phyloP scores from a whole-genome alignment of 2,113 vertebrate species.

The Camelus bactrianus region DNA sequence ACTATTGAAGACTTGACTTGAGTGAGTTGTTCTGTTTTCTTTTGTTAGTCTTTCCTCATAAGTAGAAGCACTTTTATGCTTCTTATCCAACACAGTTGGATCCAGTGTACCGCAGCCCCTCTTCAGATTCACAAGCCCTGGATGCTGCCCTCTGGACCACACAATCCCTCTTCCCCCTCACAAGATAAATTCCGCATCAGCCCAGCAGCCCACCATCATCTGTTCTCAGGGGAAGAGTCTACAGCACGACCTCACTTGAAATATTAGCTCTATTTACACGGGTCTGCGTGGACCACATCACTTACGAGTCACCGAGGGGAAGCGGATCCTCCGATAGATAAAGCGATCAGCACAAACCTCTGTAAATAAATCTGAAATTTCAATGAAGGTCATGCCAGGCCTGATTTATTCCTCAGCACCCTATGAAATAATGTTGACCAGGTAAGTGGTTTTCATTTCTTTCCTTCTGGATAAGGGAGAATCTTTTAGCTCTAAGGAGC shows the following conservation, averaged over 20 bases:
- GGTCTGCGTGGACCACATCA: conserved; percentile 87
- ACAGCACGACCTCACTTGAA: conserved; percentile 89
- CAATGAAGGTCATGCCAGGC: conserved; percentile 87
- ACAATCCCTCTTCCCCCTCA: conserved; percentile 85
- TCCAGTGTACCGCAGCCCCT: conserved; percentile 67
- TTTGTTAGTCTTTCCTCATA: conserved; percentile 28
- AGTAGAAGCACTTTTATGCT: conserved; percentile 53
- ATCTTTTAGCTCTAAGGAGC: conserved; percentile 62
- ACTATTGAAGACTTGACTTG: conserved; percentile 48
- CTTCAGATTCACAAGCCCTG: conserved; percentile 80
- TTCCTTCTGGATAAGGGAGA: conserved; percentile 63
- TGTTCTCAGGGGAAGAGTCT: conserved; percentile 86
- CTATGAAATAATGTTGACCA: conserved; percentile 89
- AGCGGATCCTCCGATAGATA: conserved; percentile 87
- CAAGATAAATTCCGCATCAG: conserved; percentile 86
- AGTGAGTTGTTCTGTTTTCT: conserved; percentile 46
- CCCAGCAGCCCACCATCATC: conserved; percentile 85
- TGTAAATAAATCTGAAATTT: conserved; percentile 92
- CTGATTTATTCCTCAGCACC: conserved; percentile 87
- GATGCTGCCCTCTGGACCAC: conserved; percentile 82
- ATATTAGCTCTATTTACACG: conserved; percentile 90
- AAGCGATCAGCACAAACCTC: conserved; percentile 88
- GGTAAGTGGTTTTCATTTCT: conserved; percentile 88
- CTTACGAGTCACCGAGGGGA: conserved; percentile 89
- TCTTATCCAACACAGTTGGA: conserved; percentile 62